A percentile compares a stretch with the other conserved stretches of the same genome.
These are phyloP conservation scores for Tinea semifulvella DNA, from an alignment of 2,888 invertebrate genomes.

Conservation along the genomic window DNA sequence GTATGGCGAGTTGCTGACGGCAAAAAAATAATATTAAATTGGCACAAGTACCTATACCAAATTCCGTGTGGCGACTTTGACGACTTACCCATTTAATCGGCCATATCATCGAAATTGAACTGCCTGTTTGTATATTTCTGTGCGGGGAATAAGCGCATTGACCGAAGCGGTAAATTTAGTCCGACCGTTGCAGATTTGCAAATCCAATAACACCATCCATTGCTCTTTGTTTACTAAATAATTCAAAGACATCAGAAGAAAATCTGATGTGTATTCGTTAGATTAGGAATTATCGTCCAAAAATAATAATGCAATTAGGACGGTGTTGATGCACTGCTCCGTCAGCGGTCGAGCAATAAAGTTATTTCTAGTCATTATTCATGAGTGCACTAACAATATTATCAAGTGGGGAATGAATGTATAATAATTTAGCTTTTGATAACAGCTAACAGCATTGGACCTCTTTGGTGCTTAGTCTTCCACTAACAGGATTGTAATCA, in stretches of 20 bases:
- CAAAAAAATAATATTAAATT: too few relatives aligned
- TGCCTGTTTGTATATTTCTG: slow-evolving; percentile 36
- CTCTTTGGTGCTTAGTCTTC: too few relatives aligned
- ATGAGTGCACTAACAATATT: slow-evolving; percentile 7
- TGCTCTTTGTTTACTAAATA: background rate
- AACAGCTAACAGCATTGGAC: too few relatives aligned
- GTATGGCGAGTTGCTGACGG: too few relatives aligned
- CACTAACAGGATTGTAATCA: too few relatives aligned
- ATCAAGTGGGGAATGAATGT: too few relatives aligned
- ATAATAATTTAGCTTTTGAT: too few relatives aligned
- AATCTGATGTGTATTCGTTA: background rate
- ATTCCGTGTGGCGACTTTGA: too few relatives aligned
- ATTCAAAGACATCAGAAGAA: background rate
- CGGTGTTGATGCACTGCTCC: slow-evolving; percentile 6
- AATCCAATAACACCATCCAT: background rate
- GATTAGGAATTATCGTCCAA: background rate
- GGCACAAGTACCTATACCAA: too few relatives aligned
- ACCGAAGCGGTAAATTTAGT: slow-evolving; percentile 52
- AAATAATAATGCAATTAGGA: slow-evolving; percentile 2
- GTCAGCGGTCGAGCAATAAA: slow-evolving; percentile 30
- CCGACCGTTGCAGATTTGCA: slow-evolving; percentile 10
- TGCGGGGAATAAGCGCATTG: slow-evolving; percentile 42
- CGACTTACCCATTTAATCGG: slow-evolving; percentile 28
- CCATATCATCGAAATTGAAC: slow-evolving; percentile 45
- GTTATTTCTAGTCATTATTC: slow-evolving; percentile 31